These are phyloP conservation scores for Mesitornis unicolor DNA, from an alignment of 2,113 vertebrate species.

Conservation along the genomic window DNA sequence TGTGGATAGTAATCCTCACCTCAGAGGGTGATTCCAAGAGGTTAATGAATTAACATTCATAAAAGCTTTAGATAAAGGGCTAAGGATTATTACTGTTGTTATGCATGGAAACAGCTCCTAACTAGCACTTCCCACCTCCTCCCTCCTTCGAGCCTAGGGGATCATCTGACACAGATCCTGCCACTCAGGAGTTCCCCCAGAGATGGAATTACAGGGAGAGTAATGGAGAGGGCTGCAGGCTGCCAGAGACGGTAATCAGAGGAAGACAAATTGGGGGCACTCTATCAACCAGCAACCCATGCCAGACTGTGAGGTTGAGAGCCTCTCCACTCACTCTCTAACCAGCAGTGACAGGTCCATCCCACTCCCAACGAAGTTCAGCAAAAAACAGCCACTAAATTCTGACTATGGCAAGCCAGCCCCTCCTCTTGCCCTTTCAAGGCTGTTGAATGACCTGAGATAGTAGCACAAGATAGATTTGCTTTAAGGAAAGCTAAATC, in stretches of 20 bases:
- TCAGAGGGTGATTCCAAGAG: constrained; percentile 13
- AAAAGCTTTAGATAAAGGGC: constrained; percentile 63
- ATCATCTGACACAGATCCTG: constrained; percentile 49
- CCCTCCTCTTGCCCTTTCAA: not conserved
- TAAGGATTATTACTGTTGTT: constrained; percentile 46
- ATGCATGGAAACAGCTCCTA: constrained; percentile 50
- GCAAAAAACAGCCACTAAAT: not conserved
- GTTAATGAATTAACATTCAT: constrained; percentile 60
- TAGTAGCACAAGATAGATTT: not conserved
- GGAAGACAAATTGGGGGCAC: not conserved
- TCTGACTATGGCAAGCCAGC: not conserved
- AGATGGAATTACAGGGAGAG: constrained; percentile 28
- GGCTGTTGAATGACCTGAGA: not conserved
- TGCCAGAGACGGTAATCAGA: not conserved
- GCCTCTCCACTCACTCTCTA: not conserved
- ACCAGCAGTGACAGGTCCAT: not conserved
- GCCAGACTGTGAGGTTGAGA: accelerated
- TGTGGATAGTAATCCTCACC: constrained; percentile 47
- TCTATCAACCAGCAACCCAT: not conserved
- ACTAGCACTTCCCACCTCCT: constrained; percentile 12
- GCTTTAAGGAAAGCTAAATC: not conserved
- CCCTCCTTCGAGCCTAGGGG: not conserved
- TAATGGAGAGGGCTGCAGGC: not conserved
- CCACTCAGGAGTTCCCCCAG: constrained; percentile 26
- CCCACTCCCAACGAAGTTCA: not conserved